phyloP scores from a whole-genome alignment of 2,888 invertebrate genomes.

The Pseudococcus jackbeardsleyi region DNA sequence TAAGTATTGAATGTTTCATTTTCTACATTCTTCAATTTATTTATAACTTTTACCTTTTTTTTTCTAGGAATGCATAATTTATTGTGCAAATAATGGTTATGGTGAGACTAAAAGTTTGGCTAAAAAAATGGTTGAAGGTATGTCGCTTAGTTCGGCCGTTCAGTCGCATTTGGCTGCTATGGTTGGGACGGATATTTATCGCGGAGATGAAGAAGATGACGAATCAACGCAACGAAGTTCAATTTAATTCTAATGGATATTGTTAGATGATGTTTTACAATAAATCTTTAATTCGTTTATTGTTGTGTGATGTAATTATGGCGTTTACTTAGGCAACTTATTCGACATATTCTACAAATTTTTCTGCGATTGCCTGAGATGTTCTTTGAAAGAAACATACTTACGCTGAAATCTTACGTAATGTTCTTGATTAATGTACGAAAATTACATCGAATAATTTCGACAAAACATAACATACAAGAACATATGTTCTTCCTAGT shows the following conservation, averaged over 20 bases:
- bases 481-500: too few relatives aligned
- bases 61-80: slow-evolving; percentile 74
- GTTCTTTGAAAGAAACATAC: too few relatives aligned
- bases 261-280: background rate
- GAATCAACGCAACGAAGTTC: background rate
- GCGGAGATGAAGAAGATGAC: background rate
- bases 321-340: too few relatives aligned
- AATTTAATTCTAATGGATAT: background rate
- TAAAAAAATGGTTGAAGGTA: slow-evolving; percentile 2
- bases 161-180: slow-evolving; percentile 28
- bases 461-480: too few relatives aligned
- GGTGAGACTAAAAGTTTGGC: slow-evolving; percentile 69
- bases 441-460: too few relatives aligned
- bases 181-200: slow-evolving; percentile 19
- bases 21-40: background rate
- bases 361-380: too few relatives aligned
- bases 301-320: too few relatives aligned
- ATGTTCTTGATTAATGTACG: too few relatives aligned
- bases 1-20: slow-evolving; percentile 69
- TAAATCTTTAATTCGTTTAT: too few relatives aligned
- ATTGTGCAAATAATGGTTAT: slow-evolving; percentile 74
- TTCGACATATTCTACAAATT: too few relatives aligned
- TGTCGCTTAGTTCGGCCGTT: slow-evolving; percentile 28
- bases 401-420: too few relatives aligned
- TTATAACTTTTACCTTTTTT: slow-evolving; percentile 62